Percentiles rank a stretch among this genome's conserved stretches.
Conservation (phyloP, 2,113 vertebrate genomes). For the Illadopsis cleaveri region DNA sequence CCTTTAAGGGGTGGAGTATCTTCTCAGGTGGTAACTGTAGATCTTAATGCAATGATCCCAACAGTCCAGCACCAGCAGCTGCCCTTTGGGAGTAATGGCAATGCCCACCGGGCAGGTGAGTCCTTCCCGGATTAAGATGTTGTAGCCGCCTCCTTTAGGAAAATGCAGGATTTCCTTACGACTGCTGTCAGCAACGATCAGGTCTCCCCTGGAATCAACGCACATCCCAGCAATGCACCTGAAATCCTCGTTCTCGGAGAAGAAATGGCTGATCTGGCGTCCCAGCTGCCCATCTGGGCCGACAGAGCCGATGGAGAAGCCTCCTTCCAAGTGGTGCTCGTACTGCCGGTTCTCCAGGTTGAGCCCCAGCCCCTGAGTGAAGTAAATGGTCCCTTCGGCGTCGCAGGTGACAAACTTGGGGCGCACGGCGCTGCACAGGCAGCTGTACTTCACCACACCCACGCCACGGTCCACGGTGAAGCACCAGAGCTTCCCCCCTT, state of each 20-base stretch:
- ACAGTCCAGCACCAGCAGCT: constrained; percentile 93
- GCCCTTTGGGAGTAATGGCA: constrained; percentile 93
- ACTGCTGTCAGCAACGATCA: constrained; percentile 94
- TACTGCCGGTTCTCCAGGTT: constrained; percentile 94
- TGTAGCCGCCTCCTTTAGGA: constrained; percentile 93
- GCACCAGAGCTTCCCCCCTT: constrained; percentile 96
- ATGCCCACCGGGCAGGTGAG: constrained; percentile 92
- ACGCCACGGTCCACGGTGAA: constrained; percentile 89
- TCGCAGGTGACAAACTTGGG: constrained; percentile 97
- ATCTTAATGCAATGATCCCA: constrained; percentile 99
- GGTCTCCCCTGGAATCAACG: constrained; percentile 89
- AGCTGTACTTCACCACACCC: constrained; percentile 92
- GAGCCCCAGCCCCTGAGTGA: constrained; percentile 94
- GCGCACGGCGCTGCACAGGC: constrained; percentile 90
- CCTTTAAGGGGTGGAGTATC: constrained; percentile 79
- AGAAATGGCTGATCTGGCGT: constrained; percentile 96
- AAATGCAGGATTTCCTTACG: constrained; percentile 95
- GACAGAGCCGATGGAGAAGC: constrained; percentile 94
- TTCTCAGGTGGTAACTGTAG: constrained; percentile 90
- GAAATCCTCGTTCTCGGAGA: constrained; percentile 94
- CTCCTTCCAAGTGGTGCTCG: constrained; percentile 93
- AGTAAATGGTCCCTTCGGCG: constrained; percentile 90
- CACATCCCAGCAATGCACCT: constrained; percentile 99
- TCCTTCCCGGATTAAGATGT: constrained; percentile 90
- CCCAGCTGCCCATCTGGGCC: constrained; percentile 90